phyloP scores from a whole-genome alignment of 2,797 vertebrate species.

The Streptopelia turtur region DNA sequence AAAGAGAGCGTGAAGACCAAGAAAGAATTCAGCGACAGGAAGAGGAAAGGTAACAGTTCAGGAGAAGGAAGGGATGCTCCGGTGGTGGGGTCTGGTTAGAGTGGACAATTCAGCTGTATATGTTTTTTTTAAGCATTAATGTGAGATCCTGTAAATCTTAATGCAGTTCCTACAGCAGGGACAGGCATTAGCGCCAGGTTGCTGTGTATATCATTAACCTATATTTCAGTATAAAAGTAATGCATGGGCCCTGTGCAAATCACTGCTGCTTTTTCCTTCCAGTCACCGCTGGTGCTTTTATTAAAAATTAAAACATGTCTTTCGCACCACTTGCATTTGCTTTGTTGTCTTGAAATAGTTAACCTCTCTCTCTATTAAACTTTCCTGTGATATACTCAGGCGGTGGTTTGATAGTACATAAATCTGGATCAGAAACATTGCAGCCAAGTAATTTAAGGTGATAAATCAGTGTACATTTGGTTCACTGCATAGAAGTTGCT shows the following conservation, averaged over 20 bases:
- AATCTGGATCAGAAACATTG: background rate
- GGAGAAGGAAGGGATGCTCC: background rate
- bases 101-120: background rate
- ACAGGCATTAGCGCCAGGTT: background rate
- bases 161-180: background rate
- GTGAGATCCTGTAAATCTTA: background rate
- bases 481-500: background rate
- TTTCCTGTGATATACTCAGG: background rate
- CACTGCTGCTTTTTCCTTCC: background rate
- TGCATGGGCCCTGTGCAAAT: background rate
- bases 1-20: conserved; percentile 87
- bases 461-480: background rate
- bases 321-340: background rate
- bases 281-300: background rate
- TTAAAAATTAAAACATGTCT: background rate
- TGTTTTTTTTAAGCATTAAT: background rate
- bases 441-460: background rate
- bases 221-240: background rate
- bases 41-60: conserved; percentile 83
- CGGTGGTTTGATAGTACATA: background rate
- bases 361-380: background rate
- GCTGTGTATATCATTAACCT: background rate
- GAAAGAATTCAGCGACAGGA: conserved; percentile 85
- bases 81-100: background rate
- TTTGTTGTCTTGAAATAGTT: background rate